These are phyloP conservation scores for Zaprionus kolodkinae DNA, from an alignment of 1,140 invertebrate genomes.

Conservation along the genomic window DNA sequence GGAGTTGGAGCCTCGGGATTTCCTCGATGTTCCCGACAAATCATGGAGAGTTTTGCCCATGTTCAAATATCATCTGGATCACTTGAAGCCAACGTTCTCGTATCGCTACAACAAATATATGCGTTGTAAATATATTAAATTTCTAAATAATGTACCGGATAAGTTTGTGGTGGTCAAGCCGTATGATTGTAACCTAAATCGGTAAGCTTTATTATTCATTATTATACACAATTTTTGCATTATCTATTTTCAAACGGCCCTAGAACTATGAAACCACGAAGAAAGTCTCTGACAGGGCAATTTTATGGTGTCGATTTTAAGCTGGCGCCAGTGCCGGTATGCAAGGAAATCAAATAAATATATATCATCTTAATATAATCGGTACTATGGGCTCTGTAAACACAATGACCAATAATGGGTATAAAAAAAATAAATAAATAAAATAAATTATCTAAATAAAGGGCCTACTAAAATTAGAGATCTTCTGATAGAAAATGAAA, in stretches of 20 bases:
- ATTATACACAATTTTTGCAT: too few relatives aligned
- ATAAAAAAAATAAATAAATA: too few relatives aligned
- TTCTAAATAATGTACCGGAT: conserved; percentile 59
- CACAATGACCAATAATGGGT: too few relatives aligned
- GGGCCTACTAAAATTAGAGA: too few relatives aligned
- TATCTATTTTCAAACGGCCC: too few relatives aligned
- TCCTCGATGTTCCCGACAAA: conserved; percentile 45
- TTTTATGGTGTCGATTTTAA: conserved; percentile 74
- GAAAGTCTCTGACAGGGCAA: conserved; percentile 65
- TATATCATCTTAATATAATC: too few relatives aligned
- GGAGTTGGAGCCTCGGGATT: conserved; percentile 34
- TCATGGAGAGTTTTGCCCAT: conserved; percentile 59
- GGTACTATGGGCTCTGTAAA: too few relatives aligned
- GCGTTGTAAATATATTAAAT: conserved; percentile 49
- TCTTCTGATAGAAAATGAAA: too few relatives aligned
- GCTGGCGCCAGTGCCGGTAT: conserved; percentile 61
- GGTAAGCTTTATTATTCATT: too few relatives aligned
- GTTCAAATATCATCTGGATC: conserved; percentile 60
- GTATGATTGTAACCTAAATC: too few relatives aligned
- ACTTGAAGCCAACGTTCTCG: conserved; percentile 53
- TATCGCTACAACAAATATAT: conserved; percentile 48
- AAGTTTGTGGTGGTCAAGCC: conserved; percentile 30
- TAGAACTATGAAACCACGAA: conserved; percentile 50
- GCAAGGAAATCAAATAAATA: neutral
- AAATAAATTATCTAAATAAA: neutral